A percentile compares a stretch with the other conserved stretches of the same genome.
Evolutionary conservation across 1,140 invertebrate species (phyloP).

Genomic region (Pemphigus obesinymphae): DNA sequence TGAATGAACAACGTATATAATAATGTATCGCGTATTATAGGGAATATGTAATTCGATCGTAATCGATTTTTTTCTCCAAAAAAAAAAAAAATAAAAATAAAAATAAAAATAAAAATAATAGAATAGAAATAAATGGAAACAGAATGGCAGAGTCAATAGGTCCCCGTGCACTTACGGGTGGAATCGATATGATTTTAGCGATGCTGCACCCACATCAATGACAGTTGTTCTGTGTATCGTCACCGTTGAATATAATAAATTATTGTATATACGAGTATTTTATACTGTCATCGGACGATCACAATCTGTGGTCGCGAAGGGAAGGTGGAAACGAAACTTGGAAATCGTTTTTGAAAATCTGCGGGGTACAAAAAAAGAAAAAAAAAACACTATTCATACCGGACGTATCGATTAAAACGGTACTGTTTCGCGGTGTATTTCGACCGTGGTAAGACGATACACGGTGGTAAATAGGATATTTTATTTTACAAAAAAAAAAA

Average conservation of each 20-base stretch:
- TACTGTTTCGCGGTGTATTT: conserved; percentile 22
- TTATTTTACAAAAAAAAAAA: conserved; percentile 5
- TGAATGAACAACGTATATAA: not conserved
- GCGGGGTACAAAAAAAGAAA: not conserved
- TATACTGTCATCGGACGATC: conserved; percentile 7
- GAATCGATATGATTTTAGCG: conserved; percentile 35
- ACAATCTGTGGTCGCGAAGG: not conserved
- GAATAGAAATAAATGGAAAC: conserved; percentile 18
- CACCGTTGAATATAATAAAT: not conserved
- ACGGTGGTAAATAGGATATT: conserved; percentile 33
- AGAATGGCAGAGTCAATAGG: conserved; percentile 19
- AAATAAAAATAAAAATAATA: not conserved
- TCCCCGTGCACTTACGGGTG: not conserved
- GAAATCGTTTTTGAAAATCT: conserved; percentile 11
- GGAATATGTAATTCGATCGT: not conserved
- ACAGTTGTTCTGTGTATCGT: not conserved
- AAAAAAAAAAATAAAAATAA: not conserved
- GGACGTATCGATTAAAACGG: conserved; percentile 41
- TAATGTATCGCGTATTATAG: not conserved
- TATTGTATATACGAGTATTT: not conserved
- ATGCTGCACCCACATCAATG: not conserved
- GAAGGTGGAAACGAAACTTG: not conserved
- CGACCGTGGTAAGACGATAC: conserved; percentile 20
- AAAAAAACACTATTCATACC: conserved; percentile 21
- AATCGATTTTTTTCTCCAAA: not conserved